A percentile compares a stretch with the other conserved stretches of the same genome.
Conservation (phyloP, 2,797 vertebrate genomes). For the Vespertilio murinus region DNA sequence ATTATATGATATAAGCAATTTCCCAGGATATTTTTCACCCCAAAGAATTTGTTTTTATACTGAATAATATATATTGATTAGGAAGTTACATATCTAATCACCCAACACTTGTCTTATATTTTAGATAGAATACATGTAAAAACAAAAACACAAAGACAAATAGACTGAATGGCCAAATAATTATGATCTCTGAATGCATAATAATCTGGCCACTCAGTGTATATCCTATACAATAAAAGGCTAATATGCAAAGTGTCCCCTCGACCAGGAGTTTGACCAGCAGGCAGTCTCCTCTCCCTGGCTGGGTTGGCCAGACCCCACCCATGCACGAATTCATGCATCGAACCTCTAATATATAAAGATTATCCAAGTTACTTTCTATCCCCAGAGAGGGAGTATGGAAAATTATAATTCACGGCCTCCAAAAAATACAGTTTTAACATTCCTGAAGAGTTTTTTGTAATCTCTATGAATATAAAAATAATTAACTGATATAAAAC, state of each 20-base stretch:
- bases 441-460: not conserved
- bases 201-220: no score
- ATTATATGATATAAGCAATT: not conserved
- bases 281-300: no score
- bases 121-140: not conserved
- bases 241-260: no score
- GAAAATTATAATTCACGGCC: not conserved
- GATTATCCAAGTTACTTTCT: not conserved
- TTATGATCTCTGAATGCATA: no score
- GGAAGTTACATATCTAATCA: not conserved
- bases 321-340: no score
- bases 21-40: not conserved
- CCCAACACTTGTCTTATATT: not conserved
- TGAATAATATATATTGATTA: not conserved
- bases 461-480: constrained; percentile 1
- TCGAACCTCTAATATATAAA: not conserved
- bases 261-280: no score
- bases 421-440: not conserved
- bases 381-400: no score
- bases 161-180: no score
- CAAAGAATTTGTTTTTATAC: not conserved
- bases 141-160: not conserved
- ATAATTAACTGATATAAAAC: not conserved
- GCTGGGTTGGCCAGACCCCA: no score
- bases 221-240: no score